Percentiles rank a stretch among this genome's conserved stretches.
phyloP scores from a whole-genome alignment of 1,140 invertebrate species.

The Sesamia nonagrioides region DNA sequence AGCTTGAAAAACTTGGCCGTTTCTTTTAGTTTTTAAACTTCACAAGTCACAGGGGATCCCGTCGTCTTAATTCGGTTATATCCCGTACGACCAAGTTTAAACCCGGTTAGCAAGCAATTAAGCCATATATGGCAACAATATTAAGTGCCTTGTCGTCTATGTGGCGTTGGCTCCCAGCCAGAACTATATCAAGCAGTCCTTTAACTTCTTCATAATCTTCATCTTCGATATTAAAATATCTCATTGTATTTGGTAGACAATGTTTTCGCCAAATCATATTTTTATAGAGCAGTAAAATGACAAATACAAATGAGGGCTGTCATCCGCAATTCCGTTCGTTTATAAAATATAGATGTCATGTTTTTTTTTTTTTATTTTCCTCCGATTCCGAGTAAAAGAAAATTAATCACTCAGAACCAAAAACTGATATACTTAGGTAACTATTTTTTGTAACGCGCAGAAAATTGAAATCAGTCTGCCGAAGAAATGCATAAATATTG shows the following conservation, averaged over 20 bases:
- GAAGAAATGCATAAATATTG: slow-evolving; percentile 13
- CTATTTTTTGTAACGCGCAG: neutral
- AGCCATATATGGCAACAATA: slow-evolving; percentile 38
- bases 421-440: neutral
- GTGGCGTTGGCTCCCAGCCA: slow-evolving; percentile 13
- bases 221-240: slow-evolving; percentile 40
- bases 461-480: neutral
- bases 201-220: slow-evolving; percentile 39
- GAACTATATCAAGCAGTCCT: slow-evolving; percentile 26
- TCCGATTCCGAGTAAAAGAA: neutral
- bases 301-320: slow-evolving; percentile 40
- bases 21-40: slow-evolving; percentile 26
- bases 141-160: slow-evolving; percentile 33
- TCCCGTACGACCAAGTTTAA: slow-evolving; percentile 34
- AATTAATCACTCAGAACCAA: slow-evolving; percentile 29
- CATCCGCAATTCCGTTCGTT: slow-evolving; percentile 14
- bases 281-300: slow-evolving; percentile 41
- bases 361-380: slow-evolving; percentile 15
- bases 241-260: slow-evolving; percentile 32
- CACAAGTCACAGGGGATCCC: slow-evolving; percentile 30
- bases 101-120: slow-evolving; percentile 40
- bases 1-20: slow-evolving; percentile 23
- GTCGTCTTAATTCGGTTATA: slow-evolving; percentile 41
- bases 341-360: slow-evolving; percentile 32
- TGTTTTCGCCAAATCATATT: slow-evolving; percentile 40